A percentile compares a stretch with the other conserved stretches of the same genome.
Conservation (phyloP, 2,797 vertebrate genomes). For the Chiroxiphia lanceolata region DNA sequence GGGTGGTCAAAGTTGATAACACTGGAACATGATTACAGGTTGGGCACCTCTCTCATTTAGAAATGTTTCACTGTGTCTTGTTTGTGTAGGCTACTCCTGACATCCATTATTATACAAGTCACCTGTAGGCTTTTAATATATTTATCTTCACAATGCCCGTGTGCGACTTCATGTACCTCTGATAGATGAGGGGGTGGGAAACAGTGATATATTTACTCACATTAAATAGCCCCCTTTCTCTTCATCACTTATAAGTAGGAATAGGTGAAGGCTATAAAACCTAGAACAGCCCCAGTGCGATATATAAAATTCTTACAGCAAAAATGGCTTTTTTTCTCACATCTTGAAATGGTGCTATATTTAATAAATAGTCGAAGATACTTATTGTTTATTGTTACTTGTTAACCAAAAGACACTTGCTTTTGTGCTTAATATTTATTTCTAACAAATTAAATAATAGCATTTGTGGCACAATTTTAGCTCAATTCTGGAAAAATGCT, state of each 20-base stretch:
- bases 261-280: neutral
- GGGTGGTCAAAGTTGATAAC: neutral
- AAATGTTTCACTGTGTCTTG: neutral
- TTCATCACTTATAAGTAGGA: neutral
- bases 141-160: neutral
- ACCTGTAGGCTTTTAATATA: neutral
- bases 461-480: neutral
- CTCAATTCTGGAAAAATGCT: neutral
- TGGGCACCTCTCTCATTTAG: neutral
- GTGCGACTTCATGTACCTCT: neutral
- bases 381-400: neutral
- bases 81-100: neutral
- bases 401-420: neutral
- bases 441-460: neutral
- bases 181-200: neutral
- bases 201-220: neutral
- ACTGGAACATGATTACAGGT: neutral
- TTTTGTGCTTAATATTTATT: neutral
- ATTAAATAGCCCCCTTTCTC: neutral
- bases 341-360: neutral
- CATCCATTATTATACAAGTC: neutral
- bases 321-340: neutral
- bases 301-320: neutral
- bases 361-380: neutral
- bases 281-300: neutral